phyloP scores from a whole-genome alignment of 35 echinoderm and acorn worm species.

The Strongylocentrotus purpuratus region DNA sequence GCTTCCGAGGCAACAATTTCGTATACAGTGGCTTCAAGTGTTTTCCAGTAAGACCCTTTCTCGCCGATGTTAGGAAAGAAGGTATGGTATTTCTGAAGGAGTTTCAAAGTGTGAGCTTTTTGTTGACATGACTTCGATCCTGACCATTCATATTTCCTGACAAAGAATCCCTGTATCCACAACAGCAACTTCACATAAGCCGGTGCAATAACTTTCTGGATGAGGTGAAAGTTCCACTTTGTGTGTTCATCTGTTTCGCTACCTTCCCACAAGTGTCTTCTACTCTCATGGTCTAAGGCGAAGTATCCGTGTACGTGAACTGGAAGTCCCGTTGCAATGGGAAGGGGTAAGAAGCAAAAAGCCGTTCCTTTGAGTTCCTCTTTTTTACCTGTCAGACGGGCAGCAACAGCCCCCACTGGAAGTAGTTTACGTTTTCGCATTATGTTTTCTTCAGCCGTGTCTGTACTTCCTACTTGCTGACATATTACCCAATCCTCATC shows the following conservation, averaged over 20 bases:
- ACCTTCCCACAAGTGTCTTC: conserved; percentile 72
- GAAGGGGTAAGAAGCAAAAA: conserved; percentile 83
- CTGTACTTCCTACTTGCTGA: conserved; percentile 34
- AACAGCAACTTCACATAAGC: conserved; percentile 59
- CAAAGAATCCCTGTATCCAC: conserved; percentile 42
- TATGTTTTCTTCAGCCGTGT: not conserved
- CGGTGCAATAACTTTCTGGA: conserved; percentile 51
- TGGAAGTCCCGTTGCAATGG: conserved; percentile 66
- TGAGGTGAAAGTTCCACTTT: conserved; percentile 70
- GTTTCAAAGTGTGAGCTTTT: not conserved
- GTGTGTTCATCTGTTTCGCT: conserved; percentile 45
- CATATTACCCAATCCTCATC: conserved; percentile 55
- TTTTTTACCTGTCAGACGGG: not conserved
- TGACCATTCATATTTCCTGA: not conserved
- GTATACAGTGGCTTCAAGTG: conserved; percentile 15
- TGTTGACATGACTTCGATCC: not conserved
- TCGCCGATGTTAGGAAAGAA: not conserved
- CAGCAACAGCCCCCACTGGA: conserved; percentile 62
- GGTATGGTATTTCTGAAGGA: conserved; percentile 36
- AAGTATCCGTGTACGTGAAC: conserved; percentile 91
- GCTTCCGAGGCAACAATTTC: not conserved
- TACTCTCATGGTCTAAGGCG: conserved; percentile 67
- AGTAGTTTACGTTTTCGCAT: not conserved
- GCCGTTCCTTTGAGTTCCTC: not conserved
- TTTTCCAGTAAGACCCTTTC: conserved; percentile 19